Conservation (phyloP, 2,797 vertebrate genomes). For the Semotilus atromaculatus region DNA sequence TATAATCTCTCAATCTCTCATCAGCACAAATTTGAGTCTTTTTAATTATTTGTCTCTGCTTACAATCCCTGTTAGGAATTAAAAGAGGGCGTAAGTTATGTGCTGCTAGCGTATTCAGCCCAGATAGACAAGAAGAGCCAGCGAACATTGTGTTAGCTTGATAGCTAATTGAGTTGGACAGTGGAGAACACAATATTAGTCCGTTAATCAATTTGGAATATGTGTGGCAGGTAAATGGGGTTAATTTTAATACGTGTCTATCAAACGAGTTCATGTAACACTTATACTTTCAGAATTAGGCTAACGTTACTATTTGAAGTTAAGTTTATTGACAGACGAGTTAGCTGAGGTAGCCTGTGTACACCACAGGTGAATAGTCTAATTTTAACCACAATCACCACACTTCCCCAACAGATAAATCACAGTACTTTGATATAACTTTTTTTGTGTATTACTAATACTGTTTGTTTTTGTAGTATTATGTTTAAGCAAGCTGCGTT, state of each 20-base stretch:
- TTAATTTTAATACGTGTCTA: background rate
- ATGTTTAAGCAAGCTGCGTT: background rate
- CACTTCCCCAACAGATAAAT: background rate
- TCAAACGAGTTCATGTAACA: background rate
- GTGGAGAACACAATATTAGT: background rate
- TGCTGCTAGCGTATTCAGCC: background rate
- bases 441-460: background rate
- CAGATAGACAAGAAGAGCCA: background rate
- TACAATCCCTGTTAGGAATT: background rate
- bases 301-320: background rate
- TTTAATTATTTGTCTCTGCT: background rate
- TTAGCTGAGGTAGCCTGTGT: background rate
- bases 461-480: background rate
- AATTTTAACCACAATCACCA: background rate
- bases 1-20: background rate
- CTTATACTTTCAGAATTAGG: background rate
- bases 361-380: background rate
- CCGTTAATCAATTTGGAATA: background rate
- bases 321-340: slow-evolving; percentile 12
- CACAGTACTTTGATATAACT: too few relatives aligned
- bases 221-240: background rate
- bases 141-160: slow-evolving; percentile 8
- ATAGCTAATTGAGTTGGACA: slow-evolving; percentile 7
- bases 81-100: background rate
- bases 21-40: background rate